phyloP scores from a whole-genome alignment of 1,140 invertebrate genomes.

The Platyura marginata region DNA sequence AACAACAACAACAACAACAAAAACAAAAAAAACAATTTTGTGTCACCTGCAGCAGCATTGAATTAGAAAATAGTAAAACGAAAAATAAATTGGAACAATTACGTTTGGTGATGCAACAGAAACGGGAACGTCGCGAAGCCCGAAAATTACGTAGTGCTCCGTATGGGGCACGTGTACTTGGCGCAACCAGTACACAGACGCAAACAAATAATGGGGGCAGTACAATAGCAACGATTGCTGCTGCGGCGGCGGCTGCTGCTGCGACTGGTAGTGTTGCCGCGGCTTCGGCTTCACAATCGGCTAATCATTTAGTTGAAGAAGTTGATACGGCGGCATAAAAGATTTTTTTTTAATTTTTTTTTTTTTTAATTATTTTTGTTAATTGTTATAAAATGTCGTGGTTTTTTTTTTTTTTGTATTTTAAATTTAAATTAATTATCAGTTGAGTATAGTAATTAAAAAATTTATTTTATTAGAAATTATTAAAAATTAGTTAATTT shows the following conservation, averaged over 20 bases:
- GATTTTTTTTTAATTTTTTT: not conserved
- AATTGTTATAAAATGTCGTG: not conserved
- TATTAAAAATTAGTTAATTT: too few species aligned
- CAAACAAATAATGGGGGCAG: not conserved
- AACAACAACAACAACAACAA: not conserved
- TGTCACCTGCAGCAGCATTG: slow-evolving; percentile 28
- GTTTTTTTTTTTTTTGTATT: too few species aligned
- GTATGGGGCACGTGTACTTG: too few species aligned
- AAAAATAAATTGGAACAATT: slow-evolving; percentile 72
- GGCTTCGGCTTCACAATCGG: slow-evolving; percentile 6
- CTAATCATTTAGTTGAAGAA: slow-evolving; percentile 23
- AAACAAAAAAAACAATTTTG: slow-evolving; percentile 9
- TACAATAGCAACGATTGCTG: not conserved
- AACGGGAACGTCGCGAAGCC: slow-evolving; percentile 58
- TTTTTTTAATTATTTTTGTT: not conserved
- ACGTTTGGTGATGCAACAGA: slow-evolving; percentile 72
- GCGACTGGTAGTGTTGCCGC: too few species aligned
- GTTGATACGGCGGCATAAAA: slow-evolving; percentile 22
- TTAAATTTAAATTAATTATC: too few species aligned
- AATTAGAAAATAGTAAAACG: slow-evolving; percentile 56
- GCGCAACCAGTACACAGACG: too few species aligned
- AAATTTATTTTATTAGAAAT: too few species aligned
- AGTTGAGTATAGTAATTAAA: too few species aligned
- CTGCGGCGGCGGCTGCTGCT: not conserved
- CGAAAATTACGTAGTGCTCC: slow-evolving; percentile 54